phyloP scores from a whole-genome alignment of 1,140 invertebrate genomes.

The Globodera ellingtonae region DNA sequence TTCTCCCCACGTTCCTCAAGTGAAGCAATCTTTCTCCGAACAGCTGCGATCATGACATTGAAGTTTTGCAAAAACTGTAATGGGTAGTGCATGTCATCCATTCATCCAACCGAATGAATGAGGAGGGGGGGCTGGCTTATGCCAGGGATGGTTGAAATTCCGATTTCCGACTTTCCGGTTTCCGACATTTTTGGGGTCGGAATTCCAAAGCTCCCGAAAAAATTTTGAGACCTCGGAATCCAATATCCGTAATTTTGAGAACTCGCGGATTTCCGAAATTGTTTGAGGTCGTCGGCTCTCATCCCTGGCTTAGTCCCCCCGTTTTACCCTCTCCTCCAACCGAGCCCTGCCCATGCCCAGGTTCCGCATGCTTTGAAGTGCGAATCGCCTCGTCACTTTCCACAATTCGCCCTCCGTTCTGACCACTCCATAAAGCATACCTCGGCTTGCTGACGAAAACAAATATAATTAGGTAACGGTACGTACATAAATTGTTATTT shows the following conservation, averaged over 20 bases:
- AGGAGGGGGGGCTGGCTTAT: too few species aligned
- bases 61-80: constrained; percentile 25
- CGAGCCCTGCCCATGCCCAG: constrained; percentile 35
- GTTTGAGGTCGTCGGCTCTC: too few species aligned
- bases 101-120: too few species aligned
- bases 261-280: too few species aligned
- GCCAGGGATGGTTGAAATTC: too few species aligned
- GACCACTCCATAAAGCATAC: constrained; percentile 33
- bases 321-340: constrained; percentile 30
- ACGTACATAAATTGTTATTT: neutral
- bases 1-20: neutral
- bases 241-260: too few species aligned
- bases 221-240: too few species aligned
- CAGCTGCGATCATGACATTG: neutral
- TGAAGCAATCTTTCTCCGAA: neutral
- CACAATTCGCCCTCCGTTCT: constrained; percentile 42
- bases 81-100: neutral
- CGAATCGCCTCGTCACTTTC: constrained; percentile 35
- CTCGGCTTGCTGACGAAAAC: neutral
- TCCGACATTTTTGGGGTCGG: too few species aligned
- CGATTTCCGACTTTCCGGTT: too few species aligned
- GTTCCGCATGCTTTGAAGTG: constrained; percentile 31
- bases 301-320: too few species aligned
- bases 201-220: too few species aligned
- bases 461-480: neutral